Evolutionary conservation across 2,888 invertebrate species (phyloP).

Genomic region (Macrophya annulata): DNA sequence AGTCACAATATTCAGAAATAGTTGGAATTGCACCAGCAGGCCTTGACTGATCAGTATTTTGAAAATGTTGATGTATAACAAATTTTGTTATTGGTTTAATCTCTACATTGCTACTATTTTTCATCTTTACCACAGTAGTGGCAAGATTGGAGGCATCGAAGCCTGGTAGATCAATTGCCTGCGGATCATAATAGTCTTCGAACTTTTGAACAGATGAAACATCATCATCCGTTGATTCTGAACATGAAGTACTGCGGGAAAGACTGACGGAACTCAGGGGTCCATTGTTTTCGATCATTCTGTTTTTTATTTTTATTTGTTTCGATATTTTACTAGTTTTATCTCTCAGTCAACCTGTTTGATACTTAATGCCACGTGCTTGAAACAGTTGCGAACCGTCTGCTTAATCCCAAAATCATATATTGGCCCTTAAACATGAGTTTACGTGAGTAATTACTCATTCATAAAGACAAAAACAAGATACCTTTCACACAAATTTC

Average conservation of each 20-base stretch:
- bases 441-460: background rate
- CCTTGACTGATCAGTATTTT: constrained; percentile 73
- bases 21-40: background rate
- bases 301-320: background rate
- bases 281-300: constrained; percentile 18
- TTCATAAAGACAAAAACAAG: background rate
- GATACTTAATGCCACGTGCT: background rate
- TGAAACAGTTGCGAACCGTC: background rate
- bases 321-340: background rate
- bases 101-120: constrained; percentile 81
- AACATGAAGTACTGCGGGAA: constrained; percentile 8
- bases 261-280: background rate
- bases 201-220: background rate
- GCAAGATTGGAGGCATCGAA: constrained; percentile 14
- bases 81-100: constrained; percentile 82
- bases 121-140: constrained; percentile 78
- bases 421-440: background rate
- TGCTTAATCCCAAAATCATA: background rate
- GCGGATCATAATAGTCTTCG: constrained; percentile 6
- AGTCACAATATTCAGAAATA: background rate
- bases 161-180: constrained; percentile 17
- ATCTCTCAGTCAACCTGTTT: background rate
- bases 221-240: constrained; percentile 2
- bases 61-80: constrained; percentile 80
- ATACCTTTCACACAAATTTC: background rate